Percentiles rank a stretch among this genome's conserved stretches.
Conservation (phyloP, 2,113 vertebrate genomes). For the Rhadina sibilatrix region DNA sequence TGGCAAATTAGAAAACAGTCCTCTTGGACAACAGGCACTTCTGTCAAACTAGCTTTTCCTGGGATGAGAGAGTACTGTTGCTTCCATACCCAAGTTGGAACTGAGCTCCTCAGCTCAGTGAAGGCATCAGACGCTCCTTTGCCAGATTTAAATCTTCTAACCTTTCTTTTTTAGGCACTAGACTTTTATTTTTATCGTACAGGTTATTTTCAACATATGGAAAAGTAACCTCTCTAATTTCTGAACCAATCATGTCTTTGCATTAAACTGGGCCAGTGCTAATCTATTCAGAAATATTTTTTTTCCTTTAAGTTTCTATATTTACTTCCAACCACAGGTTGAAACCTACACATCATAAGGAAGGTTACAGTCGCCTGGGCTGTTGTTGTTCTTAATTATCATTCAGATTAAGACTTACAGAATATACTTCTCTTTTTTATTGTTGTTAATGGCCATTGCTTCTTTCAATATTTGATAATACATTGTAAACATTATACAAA, state of each 20-base stretch:
- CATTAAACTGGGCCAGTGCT: neutral
- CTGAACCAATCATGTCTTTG: neutral
- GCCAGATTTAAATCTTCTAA: neutral
- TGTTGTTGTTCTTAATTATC: neutral
- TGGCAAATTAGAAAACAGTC: neutral
- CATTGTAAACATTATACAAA: neutral
- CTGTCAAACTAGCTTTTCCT: neutral
- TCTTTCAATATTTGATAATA: neutral
- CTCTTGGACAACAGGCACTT: neutral
- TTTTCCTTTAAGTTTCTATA: neutral
- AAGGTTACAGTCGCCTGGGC: neutral
- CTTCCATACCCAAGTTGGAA: neutral
- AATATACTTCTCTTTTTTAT: neutral
- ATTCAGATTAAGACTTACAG: neutral
- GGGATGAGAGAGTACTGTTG: neutral
- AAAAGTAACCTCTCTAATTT: neutral
- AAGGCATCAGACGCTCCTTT: neutral
- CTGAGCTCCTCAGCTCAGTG: neutral
- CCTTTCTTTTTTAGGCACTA: neutral
- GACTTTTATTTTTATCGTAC: neutral
- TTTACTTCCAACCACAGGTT: neutral
- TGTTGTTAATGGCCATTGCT: neutral
- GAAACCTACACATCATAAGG: neutral
- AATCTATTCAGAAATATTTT: neutral
- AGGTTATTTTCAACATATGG: neutral